Conservation (phyloP, 2,888 invertebrate species). For the Sipha maydis region DNA sequence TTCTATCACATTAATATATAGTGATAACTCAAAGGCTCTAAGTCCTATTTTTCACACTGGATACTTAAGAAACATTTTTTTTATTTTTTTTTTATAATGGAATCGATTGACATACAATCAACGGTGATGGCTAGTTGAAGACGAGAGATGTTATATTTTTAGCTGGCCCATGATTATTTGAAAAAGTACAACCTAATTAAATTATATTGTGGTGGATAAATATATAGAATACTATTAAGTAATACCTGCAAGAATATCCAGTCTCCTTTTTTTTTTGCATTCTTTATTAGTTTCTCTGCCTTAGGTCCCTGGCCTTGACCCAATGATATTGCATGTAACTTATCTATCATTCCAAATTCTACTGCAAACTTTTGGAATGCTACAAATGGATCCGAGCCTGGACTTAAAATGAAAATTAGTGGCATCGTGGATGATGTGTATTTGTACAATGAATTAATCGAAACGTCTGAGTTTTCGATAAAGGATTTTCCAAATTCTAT, state of each 20-base stretch:
- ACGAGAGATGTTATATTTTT: too few species aligned
- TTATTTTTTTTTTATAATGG: too few species aligned
- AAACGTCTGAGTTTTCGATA: slow-evolving; percentile 83
- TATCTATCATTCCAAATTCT: slow-evolving; percentile 78
- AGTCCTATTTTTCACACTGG: too few species aligned
- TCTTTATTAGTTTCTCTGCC: slow-evolving; percentile 84
- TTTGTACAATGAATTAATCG: slow-evolving; percentile 75
- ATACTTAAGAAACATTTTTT: too few species aligned
- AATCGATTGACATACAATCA: too few species aligned
- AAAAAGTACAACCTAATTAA: too few species aligned
- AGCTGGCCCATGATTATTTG: too few species aligned
- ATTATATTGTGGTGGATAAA: too few species aligned
- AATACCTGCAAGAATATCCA: slow-evolving; percentile 87
- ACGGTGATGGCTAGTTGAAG: too few species aligned
- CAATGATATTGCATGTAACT: slow-evolving; percentile 83
- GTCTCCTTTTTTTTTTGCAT: slow-evolving; percentile 78
- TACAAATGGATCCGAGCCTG: slow-evolving; percentile 89
- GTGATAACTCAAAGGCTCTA: too few species aligned
- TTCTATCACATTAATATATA: too few species aligned
- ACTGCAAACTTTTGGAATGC: slow-evolving; percentile 83
- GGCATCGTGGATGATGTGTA: slow-evolving; percentile 81
- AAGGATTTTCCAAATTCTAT: slow-evolving; percentile 81
- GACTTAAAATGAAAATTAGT: slow-evolving; percentile 85
- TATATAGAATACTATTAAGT: background rate
- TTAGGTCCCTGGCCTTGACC: slow-evolving; percentile 92